Conservation (phyloP, 1,140 invertebrate species). For the Batillaria attramentaria region DNA sequence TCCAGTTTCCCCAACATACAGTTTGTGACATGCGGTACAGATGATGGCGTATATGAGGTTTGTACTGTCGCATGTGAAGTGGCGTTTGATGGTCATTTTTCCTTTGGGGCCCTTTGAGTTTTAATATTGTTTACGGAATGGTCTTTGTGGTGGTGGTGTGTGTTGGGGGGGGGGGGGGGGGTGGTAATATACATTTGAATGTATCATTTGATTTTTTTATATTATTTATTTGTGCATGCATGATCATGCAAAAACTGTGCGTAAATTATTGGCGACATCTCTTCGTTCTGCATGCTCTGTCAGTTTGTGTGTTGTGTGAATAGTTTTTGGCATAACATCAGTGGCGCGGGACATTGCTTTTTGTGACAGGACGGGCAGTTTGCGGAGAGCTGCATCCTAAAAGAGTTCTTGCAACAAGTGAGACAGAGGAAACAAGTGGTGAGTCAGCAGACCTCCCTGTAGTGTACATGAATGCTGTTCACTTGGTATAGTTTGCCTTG, state of each 20-base stretch:
- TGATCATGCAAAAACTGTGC: background rate
- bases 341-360: too few relatives aligned
- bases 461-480: too few relatives aligned
- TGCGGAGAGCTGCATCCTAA: constrained; percentile 84
- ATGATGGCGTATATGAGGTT: too few relatives aligned
- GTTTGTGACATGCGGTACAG: too few relatives aligned
- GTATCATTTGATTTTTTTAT: background rate
- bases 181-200: background rate
- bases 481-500: too few relatives aligned
- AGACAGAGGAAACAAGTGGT: constrained; percentile 82
- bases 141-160: too few relatives aligned
- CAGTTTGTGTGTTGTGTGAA: constrained; percentile 30
- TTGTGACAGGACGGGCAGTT: constrained; percentile 71
- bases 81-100: constrained; percentile 10
- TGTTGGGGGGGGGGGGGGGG: too few relatives aligned
- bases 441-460: constrained; percentile 32
- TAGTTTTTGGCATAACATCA: too few relatives aligned
- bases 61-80: too few relatives aligned
- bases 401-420: constrained; percentile 88
- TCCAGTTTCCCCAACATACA: too few relatives aligned
- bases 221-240: background rate
- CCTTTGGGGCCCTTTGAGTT: background rate
- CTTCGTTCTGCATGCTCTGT: too few relatives aligned
- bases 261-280: background rate
- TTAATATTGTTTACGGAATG: background rate